phyloP scores from a whole-genome alignment of 2,888 invertebrate genomes.

The Hypsopygia costalis region DNA sequence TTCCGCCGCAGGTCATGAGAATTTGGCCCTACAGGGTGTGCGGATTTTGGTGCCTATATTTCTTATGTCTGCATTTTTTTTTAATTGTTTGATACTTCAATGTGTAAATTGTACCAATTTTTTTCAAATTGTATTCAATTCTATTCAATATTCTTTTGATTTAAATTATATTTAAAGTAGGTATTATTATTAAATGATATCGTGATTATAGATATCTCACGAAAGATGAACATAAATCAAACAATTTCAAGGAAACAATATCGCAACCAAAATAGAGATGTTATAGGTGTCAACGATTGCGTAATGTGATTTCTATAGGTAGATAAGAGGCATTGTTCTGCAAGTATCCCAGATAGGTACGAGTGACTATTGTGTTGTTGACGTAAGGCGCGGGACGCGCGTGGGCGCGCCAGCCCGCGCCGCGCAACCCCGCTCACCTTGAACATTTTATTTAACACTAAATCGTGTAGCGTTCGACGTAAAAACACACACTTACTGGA shows the following conservation, averaged over 20 bases:
- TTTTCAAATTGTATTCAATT: too few species aligned
- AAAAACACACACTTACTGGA: constrained; percentile 38
- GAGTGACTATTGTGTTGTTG: constrained; percentile 29
- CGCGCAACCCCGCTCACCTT: constrained; percentile 62
- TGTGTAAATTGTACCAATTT: too few species aligned
- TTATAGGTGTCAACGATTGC: constrained; percentile 54
- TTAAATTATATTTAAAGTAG: too few species aligned
- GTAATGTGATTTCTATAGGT: constrained; percentile 51
- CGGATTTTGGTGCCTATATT: too few species aligned
- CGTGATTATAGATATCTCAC: too few species aligned
- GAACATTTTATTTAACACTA: constrained; percentile 55
- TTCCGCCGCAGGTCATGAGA: constrained; percentile 58
- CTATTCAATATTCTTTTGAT: too few species aligned
- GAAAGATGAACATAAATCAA: constrained; percentile 6
- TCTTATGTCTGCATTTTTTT: too few species aligned
- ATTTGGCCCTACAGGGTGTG: constrained; percentile 49
- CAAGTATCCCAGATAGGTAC: constrained; percentile 36
- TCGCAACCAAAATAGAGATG: constrained; percentile 43
- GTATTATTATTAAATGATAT: too few species aligned
- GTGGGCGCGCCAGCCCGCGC: constrained; percentile 60
- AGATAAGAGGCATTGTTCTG: constrained; percentile 60
- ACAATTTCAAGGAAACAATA: constrained; percentile 28
- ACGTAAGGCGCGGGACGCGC: constrained; percentile 48
- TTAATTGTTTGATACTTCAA: too few species aligned
- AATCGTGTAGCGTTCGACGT: constrained; percentile 39